Percentiles rank a stretch among this genome's conserved stretches.
phyloP scores from a whole-genome alignment of 2,113 vertebrate species.

The Stercorarius parasiticus region DNA sequence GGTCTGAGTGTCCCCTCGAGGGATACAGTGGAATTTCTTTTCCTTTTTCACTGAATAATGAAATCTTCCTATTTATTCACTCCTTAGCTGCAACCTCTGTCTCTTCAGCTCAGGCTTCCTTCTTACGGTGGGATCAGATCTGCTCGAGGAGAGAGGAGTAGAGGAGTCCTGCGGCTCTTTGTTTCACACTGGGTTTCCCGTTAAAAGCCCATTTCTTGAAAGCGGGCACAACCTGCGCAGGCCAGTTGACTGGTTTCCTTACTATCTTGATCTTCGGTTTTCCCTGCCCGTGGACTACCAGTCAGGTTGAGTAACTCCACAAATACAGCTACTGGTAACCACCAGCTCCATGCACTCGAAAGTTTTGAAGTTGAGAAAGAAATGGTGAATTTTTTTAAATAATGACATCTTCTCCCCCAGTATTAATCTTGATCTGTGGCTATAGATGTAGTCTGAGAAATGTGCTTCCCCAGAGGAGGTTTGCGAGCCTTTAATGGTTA shows the following conservation, averaged over 20 bases:
- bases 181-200: not conserved
- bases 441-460: not conserved
- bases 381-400: not conserved
- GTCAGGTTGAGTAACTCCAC: not conserved
- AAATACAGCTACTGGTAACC: not conserved
- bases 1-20: not conserved
- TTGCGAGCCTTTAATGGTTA: not conserved
- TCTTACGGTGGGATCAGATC: not conserved
- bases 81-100: not conserved
- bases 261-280: not conserved
- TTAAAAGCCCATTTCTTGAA: not conserved
- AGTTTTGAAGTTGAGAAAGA: not conserved
- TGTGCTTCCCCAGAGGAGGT: not conserved
- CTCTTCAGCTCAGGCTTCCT: not conserved
- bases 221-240: not conserved
- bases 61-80: not conserved
- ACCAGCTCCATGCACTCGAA: not conserved
- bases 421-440: not conserved
- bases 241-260: not conserved
- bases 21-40: not conserved
- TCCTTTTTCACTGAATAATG: not conserved
- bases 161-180: not conserved
- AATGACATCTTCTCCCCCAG: not conserved
- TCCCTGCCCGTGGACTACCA: not conserved
- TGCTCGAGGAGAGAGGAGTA: not conserved